Evolutionary conservation across 2,888 invertebrate genomes (phyloP).

Genomic region (Morpho achilles): DNA sequence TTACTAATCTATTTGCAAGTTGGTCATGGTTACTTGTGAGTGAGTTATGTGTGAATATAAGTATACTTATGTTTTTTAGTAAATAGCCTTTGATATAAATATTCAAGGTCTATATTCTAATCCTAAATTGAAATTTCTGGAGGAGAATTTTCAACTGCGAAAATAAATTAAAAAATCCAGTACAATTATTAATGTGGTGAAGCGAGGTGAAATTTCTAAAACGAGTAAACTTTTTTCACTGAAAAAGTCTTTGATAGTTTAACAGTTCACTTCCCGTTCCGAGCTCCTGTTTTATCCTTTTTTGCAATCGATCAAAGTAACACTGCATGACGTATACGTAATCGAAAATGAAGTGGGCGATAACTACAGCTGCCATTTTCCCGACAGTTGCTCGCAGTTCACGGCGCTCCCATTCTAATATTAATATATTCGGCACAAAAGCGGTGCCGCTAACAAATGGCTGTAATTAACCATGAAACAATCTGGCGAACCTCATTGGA

Average conservation of each 20-base stretch:
- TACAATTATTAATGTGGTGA: conserved; percentile 5
- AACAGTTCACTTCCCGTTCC: conserved; percentile 60
- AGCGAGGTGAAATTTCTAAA: conserved; percentile 19
- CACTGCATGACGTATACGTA: conserved; percentile 30
- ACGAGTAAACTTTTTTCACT: conserved; percentile 23
- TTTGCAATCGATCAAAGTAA: conserved; percentile 62
- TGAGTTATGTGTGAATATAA: too few relatives aligned
- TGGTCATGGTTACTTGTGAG: too few relatives aligned
- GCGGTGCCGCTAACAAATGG: conserved; percentile 40
- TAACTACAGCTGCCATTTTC: conserved; percentile 24
- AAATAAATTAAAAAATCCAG: not conserved
- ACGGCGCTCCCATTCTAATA: conserved; percentile 13
- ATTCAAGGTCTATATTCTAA: too few relatives aligned
- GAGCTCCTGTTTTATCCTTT: conserved; percentile 50
- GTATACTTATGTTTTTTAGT: too few relatives aligned
- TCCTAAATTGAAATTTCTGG: too few relatives aligned
- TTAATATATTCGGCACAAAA: conserved; percentile 15
- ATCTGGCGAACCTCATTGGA: conserved; percentile 55
- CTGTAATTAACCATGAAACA: conserved; percentile 60
- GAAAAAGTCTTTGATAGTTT: conserved; percentile 54
- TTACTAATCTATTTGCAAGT: too few relatives aligned
- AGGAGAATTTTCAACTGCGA: too few relatives aligned
- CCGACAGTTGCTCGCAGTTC: conserved; percentile 22
- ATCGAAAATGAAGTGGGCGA: conserved; percentile 42
- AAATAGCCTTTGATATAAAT: too few relatives aligned